A percentile compares a stretch with the other conserved stretches of the same genome.
phyloP scores from a whole-genome alignment of 2,888 invertebrate genomes.

The Caenorhabditis sp. region DNA sequence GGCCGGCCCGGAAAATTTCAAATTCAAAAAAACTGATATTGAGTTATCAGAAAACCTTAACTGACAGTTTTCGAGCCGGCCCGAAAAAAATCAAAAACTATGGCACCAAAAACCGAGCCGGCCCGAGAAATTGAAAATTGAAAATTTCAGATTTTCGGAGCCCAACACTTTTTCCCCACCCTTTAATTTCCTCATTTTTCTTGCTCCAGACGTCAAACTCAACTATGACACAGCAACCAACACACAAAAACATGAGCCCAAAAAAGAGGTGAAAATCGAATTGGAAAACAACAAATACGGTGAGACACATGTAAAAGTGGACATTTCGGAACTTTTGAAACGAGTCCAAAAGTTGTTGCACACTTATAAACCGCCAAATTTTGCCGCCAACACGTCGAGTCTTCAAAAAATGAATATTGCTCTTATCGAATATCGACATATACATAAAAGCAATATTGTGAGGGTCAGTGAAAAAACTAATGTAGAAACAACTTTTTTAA shows the following conservation, averaged over 20 bases:
- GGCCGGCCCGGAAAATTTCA: too few species aligned
- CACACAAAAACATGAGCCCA: slow-evolving; percentile 6
- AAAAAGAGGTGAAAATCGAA: slow-evolving; percentile 3
- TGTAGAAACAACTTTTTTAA: too few species aligned
- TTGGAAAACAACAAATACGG: slow-evolving; percentile 27
- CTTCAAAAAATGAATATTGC: slow-evolving; percentile 27
- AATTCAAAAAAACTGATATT: too few species aligned
- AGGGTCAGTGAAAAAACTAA: slow-evolving; percentile 6
- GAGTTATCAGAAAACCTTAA: too few species aligned
- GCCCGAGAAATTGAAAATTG: not conserved
- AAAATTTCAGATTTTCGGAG: not conserved
- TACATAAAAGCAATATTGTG: slow-evolving; percentile 23
- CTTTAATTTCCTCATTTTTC: not conserved
- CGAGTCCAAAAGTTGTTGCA: slow-evolving; percentile 21
- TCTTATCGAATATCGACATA: slow-evolving; percentile 19
- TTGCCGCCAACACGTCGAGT: slow-evolving; percentile 7
- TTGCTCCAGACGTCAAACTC: slow-evolving; percentile 31
- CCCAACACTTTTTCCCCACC: not conserved
- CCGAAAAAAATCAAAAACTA: too few species aligned
- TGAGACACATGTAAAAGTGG: slow-evolving; percentile 28
- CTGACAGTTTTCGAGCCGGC: too few species aligned
- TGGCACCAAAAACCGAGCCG: too few species aligned
- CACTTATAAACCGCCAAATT: slow-evolving; percentile 12
- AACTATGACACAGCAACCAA: slow-evolving; percentile 28
- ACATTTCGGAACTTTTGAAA: slow-evolving; percentile 30